phyloP scores from a whole-genome alignment of 2,113 vertebrate genomes.

The Brachypodius melanocephalos region DNA sequence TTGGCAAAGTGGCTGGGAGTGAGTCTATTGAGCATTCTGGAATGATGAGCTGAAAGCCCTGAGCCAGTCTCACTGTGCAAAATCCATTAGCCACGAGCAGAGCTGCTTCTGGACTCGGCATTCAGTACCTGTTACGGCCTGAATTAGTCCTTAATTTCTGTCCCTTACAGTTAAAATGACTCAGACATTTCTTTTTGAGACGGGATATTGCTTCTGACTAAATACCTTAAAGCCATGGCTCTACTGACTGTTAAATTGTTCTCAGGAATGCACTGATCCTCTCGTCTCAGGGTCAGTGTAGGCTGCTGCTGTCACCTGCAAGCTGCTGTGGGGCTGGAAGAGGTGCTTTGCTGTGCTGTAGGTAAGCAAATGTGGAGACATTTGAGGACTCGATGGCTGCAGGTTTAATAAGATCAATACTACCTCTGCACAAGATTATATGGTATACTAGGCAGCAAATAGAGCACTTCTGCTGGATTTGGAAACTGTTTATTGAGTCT shows the following conservation, averaged over 20 bases:
- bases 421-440: slow-evolving; percentile 77
- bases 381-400: slow-evolving; percentile 52
- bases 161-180: slow-evolving; percentile 27
- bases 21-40: background rate
- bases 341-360: background rate
- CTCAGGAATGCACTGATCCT: background rate
- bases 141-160: slow-evolving; percentile 50
- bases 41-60: background rate
- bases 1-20: background rate
- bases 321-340: background rate
- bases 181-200: background rate
- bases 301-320: background rate
- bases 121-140: slow-evolving; percentile 8
- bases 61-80: background rate
- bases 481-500: slow-evolving; percentile 72
- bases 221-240: background rate
- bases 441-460: slow-evolving; percentile 79
- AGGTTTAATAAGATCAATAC: slow-evolving; percentile 78
- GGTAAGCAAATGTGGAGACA: slow-evolving; percentile 27
- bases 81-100: slow-evolving; percentile 28
- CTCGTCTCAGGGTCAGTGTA: background rate
- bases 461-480: slow-evolving; percentile 77
- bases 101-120: background rate
- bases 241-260: background rate
- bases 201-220: background rate